Base-by-base conservation (phyloP, 2,888 invertebrate genomes). In the Chelonus formosanus region DNA sequence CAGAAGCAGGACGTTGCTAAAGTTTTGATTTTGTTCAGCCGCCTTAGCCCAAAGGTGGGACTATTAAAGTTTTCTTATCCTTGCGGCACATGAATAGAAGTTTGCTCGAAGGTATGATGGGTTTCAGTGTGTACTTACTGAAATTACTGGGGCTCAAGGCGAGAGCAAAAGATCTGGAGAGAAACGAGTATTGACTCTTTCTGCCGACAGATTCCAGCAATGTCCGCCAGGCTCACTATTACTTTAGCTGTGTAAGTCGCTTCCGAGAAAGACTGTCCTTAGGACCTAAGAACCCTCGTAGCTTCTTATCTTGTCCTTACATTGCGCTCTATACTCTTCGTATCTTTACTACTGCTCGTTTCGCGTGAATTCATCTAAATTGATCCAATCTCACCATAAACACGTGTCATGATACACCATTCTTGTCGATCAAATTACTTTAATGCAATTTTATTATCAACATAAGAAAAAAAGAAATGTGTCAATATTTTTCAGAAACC, bases 101-200 rank as follows among this genome's bases (percentile, higher is more conserved):
- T 52, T 63, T 50, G 20, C 45, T 48, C 32, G 55, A 35, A 69
- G 67, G 59, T 36, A 65, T 70, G 73, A 73, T 75, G 70, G 71
- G 73, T 78, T 78, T 81, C 79, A 75, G 73, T 78, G 79, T 81
- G 78, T 82, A 82, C 80, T 82, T 82, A 83, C 81, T 77, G 78
- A 83, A 82, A 82, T 83, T 83, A 75, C 78, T 58, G 52, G 75
- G 75, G 75, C 78, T 79, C 75, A 75, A 73, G 75, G 76, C 78
- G 77, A 70, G 56, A 56, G 20, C 56, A 40, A 47, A 44, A 53
- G 7, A 35, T 31, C 10, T 44, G 35, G 35, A 31, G 10, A 43
- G 50, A 64, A 63, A 63, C n/a, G 48, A 8, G 36, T 55, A 47
- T 48, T 54, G 56, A 60, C 62, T 63, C 66, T 50, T 57, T 76